Conservation (phyloP, 2,888 invertebrate species). For the Habrosyne pyritoides region DNA sequence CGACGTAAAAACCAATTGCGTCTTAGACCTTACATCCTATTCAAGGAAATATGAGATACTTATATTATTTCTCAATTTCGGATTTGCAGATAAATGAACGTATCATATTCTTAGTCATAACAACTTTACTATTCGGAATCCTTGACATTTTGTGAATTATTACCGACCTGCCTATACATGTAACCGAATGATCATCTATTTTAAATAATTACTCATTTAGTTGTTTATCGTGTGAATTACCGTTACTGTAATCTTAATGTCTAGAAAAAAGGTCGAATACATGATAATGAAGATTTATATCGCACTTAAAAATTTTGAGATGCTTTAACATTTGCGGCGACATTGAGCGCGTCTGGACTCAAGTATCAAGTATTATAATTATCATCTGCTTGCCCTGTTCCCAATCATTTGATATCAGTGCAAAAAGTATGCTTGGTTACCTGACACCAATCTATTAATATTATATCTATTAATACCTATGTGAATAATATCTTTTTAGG, state of each 20-base stretch:
- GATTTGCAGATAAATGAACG: constrained; percentile 13
- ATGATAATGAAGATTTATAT: background rate
- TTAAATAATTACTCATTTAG: constrained; percentile 21
- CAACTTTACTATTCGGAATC: constrained; percentile 25
- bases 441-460: no score
- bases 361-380: no score
- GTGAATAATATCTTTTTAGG: no score
- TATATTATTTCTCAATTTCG: constrained; percentile 7
- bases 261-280: background rate
- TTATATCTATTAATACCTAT: no score
- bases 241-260: background rate
- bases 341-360: background rate
- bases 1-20: background rate
- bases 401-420: no score
- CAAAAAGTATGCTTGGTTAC: no score
- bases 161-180: constrained; percentile 25
- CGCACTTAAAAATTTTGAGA: background rate
- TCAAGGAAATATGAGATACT: constrained; percentile 16
- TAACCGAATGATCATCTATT: constrained; percentile 29
- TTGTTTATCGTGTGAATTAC: constrained; percentile 7
- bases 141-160: constrained; percentile 35
- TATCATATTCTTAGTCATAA: constrained; percentile 26
- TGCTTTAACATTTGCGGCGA: background rate
- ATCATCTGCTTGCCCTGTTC: no score
- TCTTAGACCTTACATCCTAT: background rate